Conservation (phyloP, 2,113 vertebrate genomes). For the Salminus brasiliensis region DNA sequence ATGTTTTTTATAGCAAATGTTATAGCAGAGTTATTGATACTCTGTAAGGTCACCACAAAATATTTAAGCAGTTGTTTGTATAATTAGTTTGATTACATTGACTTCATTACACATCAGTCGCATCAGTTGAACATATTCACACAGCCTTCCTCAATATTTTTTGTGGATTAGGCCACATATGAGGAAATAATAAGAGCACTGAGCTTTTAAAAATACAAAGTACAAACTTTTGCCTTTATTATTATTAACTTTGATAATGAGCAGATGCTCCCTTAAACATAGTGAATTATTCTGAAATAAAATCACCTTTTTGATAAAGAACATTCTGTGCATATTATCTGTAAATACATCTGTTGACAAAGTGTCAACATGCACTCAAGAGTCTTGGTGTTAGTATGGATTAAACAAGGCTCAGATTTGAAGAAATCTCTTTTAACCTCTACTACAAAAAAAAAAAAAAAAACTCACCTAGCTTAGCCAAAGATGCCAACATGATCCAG, state of each 20-base stretch:
- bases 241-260: not conserved
- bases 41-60: too few species aligned
- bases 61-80: too few species aligned
- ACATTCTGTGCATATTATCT: constrained; percentile 71
- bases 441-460: constrained; percentile 47
- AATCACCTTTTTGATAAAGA: not conserved
- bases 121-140: too few species aligned
- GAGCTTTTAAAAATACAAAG: too few species aligned
- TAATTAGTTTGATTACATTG: too few species aligned
- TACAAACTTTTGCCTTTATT: too few species aligned
- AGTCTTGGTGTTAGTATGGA: constrained; percentile 73
- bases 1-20: too few species aligned
- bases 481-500: constrained; percentile 92
- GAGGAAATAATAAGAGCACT: too few species aligned
- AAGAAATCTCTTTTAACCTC: constrained; percentile 45
- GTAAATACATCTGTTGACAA: constrained; percentile 64
- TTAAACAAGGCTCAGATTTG: constrained; percentile 73
- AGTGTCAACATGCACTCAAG: constrained; percentile 62
- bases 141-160: too few species aligned
- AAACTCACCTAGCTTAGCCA: constrained; percentile 93
- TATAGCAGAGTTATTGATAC: too few species aligned
- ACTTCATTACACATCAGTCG: too few species aligned
- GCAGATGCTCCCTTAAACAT: not conserved
- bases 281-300: not conserved
- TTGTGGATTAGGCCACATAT: too few species aligned